Evolutionary conservation across 2,888 invertebrate genomes (phyloP), one percentile per base, ranked within the genome.

Genomic region (Drosophila monieri): DNA sequence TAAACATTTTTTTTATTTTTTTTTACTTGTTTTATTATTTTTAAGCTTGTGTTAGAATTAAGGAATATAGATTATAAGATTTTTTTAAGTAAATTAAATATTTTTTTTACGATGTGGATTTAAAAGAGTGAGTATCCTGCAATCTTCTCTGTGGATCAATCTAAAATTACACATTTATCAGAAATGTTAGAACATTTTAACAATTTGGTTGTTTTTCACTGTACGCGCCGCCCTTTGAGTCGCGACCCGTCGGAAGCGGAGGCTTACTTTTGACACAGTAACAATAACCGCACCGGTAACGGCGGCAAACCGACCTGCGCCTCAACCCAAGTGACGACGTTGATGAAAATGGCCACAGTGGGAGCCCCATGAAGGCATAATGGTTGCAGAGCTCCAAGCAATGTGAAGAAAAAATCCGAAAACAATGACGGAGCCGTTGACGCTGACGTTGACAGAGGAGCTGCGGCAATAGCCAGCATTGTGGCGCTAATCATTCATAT

Each of bases 291-390:
- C 32, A 35, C n/a, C 23, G 62, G 49, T 44, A 64, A 70, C 62
- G 21, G 10, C 39, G 39, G 39, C 14, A 18, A 14, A 46, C 27
- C 56, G 47, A 46, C 52, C 27, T 56, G 39, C 27, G 27, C 14
- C 39, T 32, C 21, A 57, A 27, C 47, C 55, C 48, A 55, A 71
- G 67, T 85, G 85, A 85, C 76, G 76, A 56, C 55, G 71, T 32
- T 61, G 69, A 77, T 74, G 76, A 60, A 83, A 85, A 80, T 49
- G 73, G 58, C 51, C 60, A 37, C 59, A 52, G 73, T 67, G 35
- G 43, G 54, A 48, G 32, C 51, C 15, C 47, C 48, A 35, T 18
- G 47, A 58, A 57, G 55, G 39, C 44, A 62, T 54, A 59, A 58
- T 55, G 43, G 25, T 30, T 15, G 41, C 35, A 43, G 35, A 52